Conservation (phyloP, 2,113 vertebrate species). For the Ancistrus triradiatus region DNA sequence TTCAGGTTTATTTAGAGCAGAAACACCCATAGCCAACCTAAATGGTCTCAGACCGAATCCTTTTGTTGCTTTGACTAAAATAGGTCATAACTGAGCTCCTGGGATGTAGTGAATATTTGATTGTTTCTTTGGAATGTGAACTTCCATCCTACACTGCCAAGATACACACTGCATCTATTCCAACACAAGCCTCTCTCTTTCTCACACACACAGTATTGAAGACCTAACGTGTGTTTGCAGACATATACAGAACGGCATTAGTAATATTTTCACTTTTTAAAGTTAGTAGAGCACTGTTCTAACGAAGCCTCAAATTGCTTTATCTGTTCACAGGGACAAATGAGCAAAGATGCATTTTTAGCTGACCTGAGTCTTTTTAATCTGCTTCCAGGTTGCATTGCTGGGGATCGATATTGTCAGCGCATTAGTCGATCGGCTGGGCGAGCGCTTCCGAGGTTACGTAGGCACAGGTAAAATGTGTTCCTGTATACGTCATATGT, state of each 20-base stretch:
- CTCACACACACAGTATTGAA: conserved; percentile 10
- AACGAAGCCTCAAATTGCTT: too few relatives aligned
- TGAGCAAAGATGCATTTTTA: background rate
- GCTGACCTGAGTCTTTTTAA: conserved; percentile 1
- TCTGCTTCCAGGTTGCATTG: conserved; percentile 76
- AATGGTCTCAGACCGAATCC: background rate
- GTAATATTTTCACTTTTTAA: too few relatives aligned
- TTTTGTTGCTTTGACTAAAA: conserved; percentile 63
- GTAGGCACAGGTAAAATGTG: conserved; percentile 80
- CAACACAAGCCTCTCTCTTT: conserved; percentile 14
- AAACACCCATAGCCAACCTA: too few relatives aligned
- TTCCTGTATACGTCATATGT: background rate
- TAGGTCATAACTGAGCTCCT: conserved; percentile 54
- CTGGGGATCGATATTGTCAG: conserved; percentile 87
- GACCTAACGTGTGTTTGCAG: background rate
- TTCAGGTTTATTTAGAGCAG: too few relatives aligned
- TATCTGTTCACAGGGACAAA: background rate
- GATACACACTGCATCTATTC: conserved; percentile 37
- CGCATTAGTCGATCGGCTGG: conserved; percentile 82
- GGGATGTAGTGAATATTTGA: conserved; percentile 52
- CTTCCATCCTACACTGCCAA: conserved; percentile 60
- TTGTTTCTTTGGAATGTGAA: conserved; percentile 57
- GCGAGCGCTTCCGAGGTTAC: conserved; percentile 84
- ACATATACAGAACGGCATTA: too few relatives aligned
- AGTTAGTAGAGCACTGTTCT: too few relatives aligned